Conservation (phyloP, 2,888 invertebrate species). For the Lasioglossum pauxillum region DNA sequence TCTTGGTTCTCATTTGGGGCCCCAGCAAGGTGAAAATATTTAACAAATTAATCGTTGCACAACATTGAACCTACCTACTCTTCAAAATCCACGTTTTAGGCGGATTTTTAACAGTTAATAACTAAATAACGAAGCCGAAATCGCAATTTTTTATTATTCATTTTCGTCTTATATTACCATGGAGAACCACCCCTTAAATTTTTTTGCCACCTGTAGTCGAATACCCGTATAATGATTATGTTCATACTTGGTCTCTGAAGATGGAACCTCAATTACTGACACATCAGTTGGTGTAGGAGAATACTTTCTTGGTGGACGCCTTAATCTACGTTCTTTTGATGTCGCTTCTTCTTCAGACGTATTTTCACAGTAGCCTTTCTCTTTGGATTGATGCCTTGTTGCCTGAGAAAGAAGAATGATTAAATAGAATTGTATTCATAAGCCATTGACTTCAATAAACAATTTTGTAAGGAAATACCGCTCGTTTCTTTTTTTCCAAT, state of each 20-base stretch:
- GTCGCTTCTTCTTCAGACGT: constrained; percentile 68
- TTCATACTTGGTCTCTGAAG: constrained; percentile 77
- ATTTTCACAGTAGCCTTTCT: constrained; percentile 51
- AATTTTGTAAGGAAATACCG: constrained; percentile 57
- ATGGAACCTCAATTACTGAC: constrained; percentile 75
- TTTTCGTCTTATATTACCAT: no score
- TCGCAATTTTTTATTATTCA: no score
- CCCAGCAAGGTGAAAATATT: no score
- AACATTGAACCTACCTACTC: no score
- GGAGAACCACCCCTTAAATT: no score
- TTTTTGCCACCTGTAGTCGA: no score
- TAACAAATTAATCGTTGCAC: no score
- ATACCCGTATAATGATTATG: not conserved
- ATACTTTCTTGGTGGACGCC: constrained; percentile 42
- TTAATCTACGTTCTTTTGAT: constrained; percentile 43
- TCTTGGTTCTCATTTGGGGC: no score
- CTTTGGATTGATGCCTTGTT: constrained; percentile 20
- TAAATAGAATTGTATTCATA: not conserved
- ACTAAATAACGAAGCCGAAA: no score
- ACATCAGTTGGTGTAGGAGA: constrained; percentile 54
- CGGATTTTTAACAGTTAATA: no score
- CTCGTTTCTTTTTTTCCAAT: constrained; percentile 70
- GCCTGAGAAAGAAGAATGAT: constrained; percentile 21
- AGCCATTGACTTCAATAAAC: not conserved
- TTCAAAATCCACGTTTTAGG: no score